Percentiles rank a stretch among this genome's conserved stretches.
These are phyloP conservation scores for Ornithoptera alexandrae DNA, from an alignment of 2,888 invertebrate genomes.

Conservation along the genomic window DNA sequence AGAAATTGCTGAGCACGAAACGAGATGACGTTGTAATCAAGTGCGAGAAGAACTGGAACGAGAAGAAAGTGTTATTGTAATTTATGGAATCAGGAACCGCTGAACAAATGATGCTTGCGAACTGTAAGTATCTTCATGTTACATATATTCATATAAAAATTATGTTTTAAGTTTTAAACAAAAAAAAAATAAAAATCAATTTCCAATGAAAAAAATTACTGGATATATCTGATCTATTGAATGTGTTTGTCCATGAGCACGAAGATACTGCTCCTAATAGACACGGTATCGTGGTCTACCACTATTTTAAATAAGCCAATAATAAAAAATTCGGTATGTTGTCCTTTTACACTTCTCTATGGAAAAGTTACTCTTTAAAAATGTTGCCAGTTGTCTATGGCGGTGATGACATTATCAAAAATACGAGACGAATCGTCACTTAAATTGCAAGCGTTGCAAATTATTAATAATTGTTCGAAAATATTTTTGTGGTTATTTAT, in stretches of 20 bases:
- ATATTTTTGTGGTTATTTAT: conserved; percentile 54
- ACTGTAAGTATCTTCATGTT: conserved; percentile 7
- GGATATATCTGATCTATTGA: neutral
- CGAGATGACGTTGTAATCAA: conserved; percentile 50
- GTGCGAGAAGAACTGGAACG: conserved; percentile 39
- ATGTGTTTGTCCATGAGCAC: neutral
- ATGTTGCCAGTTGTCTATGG: conserved; percentile 13
- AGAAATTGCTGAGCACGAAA: conserved; percentile 56
- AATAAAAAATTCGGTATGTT: neutral
- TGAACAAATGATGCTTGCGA: conserved; percentile 11
- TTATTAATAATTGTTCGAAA: conserved; percentile 26
- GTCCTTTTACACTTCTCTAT: neutral
- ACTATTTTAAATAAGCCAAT: no score
- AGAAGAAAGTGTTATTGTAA: conserved; percentile 56
- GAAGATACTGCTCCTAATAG: neutral
- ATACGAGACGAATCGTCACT: neutral
- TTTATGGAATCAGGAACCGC: conserved; percentile 24
- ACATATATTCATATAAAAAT: neutral
- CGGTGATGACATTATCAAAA: neutral
- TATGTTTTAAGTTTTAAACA: neutral
- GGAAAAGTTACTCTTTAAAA: neutral
- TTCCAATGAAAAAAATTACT: neutral
- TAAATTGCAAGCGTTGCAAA: conserved; percentile 17
- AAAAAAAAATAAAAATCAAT: neutral
- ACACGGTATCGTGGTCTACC: no score